phyloP scores from a whole-genome alignment of 2,888 invertebrate genomes.

The Cheilosia vernalis region DNA sequence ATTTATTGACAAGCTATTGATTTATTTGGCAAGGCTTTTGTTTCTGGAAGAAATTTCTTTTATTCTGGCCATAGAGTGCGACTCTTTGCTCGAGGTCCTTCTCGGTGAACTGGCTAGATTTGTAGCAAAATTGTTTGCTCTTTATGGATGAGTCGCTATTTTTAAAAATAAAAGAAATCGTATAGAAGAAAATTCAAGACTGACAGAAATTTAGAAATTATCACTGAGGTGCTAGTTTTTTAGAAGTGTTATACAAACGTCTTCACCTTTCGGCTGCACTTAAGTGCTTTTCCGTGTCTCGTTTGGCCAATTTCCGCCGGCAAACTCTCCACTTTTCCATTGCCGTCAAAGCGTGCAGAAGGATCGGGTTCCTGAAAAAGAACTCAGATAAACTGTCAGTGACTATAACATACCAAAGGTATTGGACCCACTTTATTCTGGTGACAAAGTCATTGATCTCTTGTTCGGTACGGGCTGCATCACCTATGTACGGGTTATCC shows the following conservation, averaged over 20 bases:
- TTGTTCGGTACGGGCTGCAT: slow-evolving; percentile 75
- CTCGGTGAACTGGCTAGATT: not conserved
- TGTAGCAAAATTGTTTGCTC: not conserved
- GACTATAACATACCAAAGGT: not conserved
- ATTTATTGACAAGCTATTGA: slow-evolving; percentile 63
- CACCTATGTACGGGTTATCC: slow-evolving; percentile 76
- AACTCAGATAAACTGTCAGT: not conserved
- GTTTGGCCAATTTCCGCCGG: not conserved
- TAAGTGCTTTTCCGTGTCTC: not conserved
- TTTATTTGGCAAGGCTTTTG: slow-evolving; percentile 20
- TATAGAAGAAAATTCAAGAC: no score
- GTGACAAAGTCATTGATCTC: slow-evolving; percentile 76
- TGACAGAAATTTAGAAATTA: no score
- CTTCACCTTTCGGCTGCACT: not conserved
- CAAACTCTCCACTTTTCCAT: slow-evolving; percentile 44
- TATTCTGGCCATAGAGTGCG: slow-evolving; percentile 34
- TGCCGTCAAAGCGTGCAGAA: slow-evolving; percentile 69
- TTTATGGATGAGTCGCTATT: not conserved
- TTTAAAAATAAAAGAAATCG: not conserved
- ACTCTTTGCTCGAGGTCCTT: slow-evolving; percentile 20
- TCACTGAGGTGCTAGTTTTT: not conserved
- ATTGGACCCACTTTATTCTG: slow-evolving; percentile 69
- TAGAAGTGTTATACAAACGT: not conserved
- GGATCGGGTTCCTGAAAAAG: slow-evolving; percentile 74
- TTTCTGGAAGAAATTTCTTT: slow-evolving; percentile 24